phyloP scores from a whole-genome alignment of 2,888 invertebrate species.

The Drosophila barbarae region DNA sequence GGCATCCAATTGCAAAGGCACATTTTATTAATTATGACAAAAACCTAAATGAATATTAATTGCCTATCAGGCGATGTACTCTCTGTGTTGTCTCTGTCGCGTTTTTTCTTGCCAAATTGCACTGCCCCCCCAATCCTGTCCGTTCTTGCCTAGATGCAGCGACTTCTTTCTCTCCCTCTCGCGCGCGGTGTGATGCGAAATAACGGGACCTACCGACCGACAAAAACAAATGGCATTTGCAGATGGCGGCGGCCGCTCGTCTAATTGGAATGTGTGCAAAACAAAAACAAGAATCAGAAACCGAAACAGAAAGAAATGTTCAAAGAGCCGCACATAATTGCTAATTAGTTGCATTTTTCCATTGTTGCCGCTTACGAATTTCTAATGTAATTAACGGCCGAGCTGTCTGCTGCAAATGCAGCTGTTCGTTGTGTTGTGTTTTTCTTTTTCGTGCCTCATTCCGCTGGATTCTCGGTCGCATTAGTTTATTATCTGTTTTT shows the following conservation, averaged over 20 bases:
- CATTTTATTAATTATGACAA: constrained; percentile 39
- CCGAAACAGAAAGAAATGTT: constrained; percentile 49
- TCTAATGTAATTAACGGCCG: constrained; percentile 68
- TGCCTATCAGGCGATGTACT: constrained; percentile 65
- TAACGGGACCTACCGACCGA: constrained; percentile 58
- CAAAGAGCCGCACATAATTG: constrained; percentile 61
- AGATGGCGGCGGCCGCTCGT: constrained; percentile 30
- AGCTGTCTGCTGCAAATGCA: constrained; percentile 25
- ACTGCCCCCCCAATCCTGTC: neutral
- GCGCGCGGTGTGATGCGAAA: constrained; percentile 50
- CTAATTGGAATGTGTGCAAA: constrained; percentile 68
- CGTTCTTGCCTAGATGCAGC: neutral
- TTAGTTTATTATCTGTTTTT: constrained; percentile 32
- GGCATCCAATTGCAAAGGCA: constrained; percentile 24
- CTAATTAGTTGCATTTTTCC: constrained; percentile 61
- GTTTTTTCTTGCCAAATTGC: constrained; percentile 14
- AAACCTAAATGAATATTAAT: constrained; percentile 70
- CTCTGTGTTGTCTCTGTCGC: constrained; percentile 13
- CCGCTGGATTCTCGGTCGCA: constrained; percentile 5
- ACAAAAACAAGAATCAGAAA: constrained; percentile 31
- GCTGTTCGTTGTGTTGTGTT: constrained; percentile 22
- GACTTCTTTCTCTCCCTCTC: constrained; percentile 12
- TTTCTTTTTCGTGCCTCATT: constrained; percentile 1
- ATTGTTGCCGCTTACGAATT: constrained; percentile 64
- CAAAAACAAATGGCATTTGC: constrained; percentile 58